Evolutionary conservation across 2,888 invertebrate genomes (phyloP).

Genomic region (Punctoribates punctum): DNA sequence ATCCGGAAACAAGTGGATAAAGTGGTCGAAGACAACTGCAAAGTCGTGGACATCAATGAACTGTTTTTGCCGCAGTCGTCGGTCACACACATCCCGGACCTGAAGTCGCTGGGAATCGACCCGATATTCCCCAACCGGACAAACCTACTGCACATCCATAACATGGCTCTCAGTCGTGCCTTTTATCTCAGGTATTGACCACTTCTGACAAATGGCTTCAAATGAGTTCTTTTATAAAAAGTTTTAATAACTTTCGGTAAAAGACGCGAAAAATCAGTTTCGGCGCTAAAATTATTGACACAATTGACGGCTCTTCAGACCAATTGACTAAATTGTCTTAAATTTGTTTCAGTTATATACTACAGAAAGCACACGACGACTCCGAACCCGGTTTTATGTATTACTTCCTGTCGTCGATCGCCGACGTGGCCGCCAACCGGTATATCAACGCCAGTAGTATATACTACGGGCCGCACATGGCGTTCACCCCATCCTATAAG

Average conservation of each 20-base stretch:
- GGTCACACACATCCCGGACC: constrained; percentile 85
- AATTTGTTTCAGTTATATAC: constrained; percentile 77
- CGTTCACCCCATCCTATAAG: constrained; percentile 87
- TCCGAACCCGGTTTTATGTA: constrained; percentile 99
- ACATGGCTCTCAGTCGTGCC: constrained; percentile 90
- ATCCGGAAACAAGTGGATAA: constrained; percentile 76
- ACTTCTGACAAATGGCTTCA: constrained; percentile 31
- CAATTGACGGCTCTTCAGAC: too few relatives aligned
- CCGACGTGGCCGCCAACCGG: constrained; percentile 88
- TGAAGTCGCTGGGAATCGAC: constrained; percentile 89
- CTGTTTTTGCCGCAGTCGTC: constrained; percentile 76
- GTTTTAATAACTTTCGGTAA: neutral
- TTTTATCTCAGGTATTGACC: constrained; percentile 72
- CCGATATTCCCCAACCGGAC: constrained; percentile 92
- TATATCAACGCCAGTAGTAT: constrained; percentile 87
- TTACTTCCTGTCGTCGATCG: constrained; percentile 87
- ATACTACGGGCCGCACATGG: constrained; percentile 89
- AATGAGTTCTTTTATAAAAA: neutral
- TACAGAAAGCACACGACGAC: constrained; percentile 84
- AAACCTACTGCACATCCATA: constrained; percentile 84
- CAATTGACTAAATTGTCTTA: neutral
- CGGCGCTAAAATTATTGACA: too few relatives aligned
- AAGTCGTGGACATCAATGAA: constrained; percentile 76
- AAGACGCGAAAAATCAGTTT: too few relatives aligned
- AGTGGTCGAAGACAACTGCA: constrained; percentile 82